These are phyloP conservation scores for Leontopithecus rosalia DNA, from an alignment of 2,797 vertebrate species.

Conservation along the genomic window DNA sequence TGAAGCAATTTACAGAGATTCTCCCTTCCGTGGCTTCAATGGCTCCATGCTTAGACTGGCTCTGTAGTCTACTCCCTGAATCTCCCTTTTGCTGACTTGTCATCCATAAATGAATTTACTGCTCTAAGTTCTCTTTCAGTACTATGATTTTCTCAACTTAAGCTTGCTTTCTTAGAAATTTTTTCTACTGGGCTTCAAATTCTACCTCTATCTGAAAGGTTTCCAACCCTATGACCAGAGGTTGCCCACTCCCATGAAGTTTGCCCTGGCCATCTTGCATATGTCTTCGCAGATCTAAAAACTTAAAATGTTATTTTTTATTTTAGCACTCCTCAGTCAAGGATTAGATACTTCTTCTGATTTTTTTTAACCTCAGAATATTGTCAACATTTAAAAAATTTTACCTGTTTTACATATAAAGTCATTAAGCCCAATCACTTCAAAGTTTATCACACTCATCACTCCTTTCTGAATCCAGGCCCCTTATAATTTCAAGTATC, in stretches of 20 bases:
- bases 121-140: not conserved
- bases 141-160: not conserved
- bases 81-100: not conserved
- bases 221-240: not conserved
- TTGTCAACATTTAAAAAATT: not conserved
- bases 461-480: not conserved
- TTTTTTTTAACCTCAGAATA: not conserved
- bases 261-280: not conserved
- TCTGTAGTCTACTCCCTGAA: not conserved
- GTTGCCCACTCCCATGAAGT: not conserved
- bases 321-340: not conserved
- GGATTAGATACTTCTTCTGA: not conserved
- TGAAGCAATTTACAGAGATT: not conserved
- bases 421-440: not conserved
- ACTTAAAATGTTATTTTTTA: conserved; percentile 4
- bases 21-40: not conserved
- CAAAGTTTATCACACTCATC: not conserved
- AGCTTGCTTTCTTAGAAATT: not conserved
- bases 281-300: not conserved
- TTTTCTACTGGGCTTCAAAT: not conserved
- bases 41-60: not conserved
- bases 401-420: not conserved
- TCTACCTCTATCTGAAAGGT: not conserved
- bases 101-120: not conserved
- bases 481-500: not conserved